Evolutionary conservation across 2,888 invertebrate genomes (phyloP), one percentile per base, ranked within the genome.

Genomic region (Coenonympha glycerion): DNA sequence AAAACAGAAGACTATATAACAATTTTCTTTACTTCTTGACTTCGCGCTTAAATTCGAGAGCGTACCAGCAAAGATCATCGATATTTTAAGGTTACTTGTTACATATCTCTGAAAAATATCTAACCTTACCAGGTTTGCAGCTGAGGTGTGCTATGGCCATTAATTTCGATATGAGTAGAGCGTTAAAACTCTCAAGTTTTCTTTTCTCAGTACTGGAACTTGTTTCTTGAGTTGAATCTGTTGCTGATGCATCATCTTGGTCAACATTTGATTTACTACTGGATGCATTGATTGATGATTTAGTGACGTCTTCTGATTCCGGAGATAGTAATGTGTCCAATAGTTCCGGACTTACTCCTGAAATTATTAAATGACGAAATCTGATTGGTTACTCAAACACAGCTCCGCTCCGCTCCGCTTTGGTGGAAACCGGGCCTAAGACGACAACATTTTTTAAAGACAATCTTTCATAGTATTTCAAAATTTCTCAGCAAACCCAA

Each of bases 321-420:
- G 94, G 91, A 69, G 91, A 91, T 30, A 96, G 80, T 5, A 96
- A 90, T 56, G 93, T 90, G 64, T 95, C 94, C 60, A 96, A 83
- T 51, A 95, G 89, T 61, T 94, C 94, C 54, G 92, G 91, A 72
- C 93, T 92, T 8, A 97, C 92, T 52, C 96, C 97, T 97, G 71
- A 69, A 73, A 47, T 69, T 66, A 68, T 59, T 58, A 52, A 49
- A n/a, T n/a, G n/a, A n/a, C n/a, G n/a, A n/a, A n/a, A n/a, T n/a
- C n/a, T n/a, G n/a, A n/a, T n/a, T n/a, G n/a, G n/a, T n/a, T n/a
- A n/a, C n/a, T n/a, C n/a, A n/a, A n/a, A n/a, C n/a, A n/a, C n/a
- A n/a, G n/a, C n/a, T n/a, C n/a, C n/a, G n/a, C n/a, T n/a, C n/a
- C n/a, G n/a, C n/a, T n/a, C n/a, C n/a, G n/a, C n/a, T n/a, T n/a